A percentile compares a stretch with the other conserved stretches of the same genome.
Evolutionary conservation across 1,140 invertebrate genomes (phyloP).

Genomic region (Bombus affinis): DNA sequence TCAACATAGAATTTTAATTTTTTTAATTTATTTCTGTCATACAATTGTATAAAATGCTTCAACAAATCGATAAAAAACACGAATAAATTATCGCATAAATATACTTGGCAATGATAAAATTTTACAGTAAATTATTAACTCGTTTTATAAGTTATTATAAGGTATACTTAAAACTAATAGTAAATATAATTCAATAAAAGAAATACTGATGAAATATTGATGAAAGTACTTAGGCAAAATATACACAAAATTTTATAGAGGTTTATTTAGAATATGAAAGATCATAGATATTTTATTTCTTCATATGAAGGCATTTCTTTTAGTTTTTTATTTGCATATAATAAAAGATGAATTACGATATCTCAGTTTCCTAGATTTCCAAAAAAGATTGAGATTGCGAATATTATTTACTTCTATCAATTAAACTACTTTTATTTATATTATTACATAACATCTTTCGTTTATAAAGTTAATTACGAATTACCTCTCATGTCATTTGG

Average conservation of each 20-base stretch:
- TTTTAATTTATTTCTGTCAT: not conserved
- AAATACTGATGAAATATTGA: conserved; percentile 30
- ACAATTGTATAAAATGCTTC: conserved; percentile 26
- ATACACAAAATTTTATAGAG: not conserved
- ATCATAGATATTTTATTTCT: not conserved
- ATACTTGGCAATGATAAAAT: conserved; percentile 5
- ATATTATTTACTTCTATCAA: not conserved
- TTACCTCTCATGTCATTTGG: not conserved
- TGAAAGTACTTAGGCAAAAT: conserved; percentile 8
- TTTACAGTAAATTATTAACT: not conserved
- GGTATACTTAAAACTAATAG: conserved; percentile 12
- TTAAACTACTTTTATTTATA: not conserved
- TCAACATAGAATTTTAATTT: conserved; percentile 14
- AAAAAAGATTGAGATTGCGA: not conserved
- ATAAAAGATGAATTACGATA: not conserved
- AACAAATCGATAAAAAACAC: conserved; percentile 10
- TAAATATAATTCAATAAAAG: conserved; percentile 21
- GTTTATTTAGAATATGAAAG: not conserved
- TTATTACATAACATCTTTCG: not conserved
- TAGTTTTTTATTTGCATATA: not conserved
- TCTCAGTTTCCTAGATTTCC: not conserved
- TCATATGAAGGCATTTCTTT: not conserved
- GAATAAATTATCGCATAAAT: conserved; percentile 48
- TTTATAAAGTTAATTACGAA: not conserved
- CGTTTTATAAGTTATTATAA: conserved; percentile 14